Conservation (phyloP, 1,140 invertebrate species). For the Mya arenaria region DNA sequence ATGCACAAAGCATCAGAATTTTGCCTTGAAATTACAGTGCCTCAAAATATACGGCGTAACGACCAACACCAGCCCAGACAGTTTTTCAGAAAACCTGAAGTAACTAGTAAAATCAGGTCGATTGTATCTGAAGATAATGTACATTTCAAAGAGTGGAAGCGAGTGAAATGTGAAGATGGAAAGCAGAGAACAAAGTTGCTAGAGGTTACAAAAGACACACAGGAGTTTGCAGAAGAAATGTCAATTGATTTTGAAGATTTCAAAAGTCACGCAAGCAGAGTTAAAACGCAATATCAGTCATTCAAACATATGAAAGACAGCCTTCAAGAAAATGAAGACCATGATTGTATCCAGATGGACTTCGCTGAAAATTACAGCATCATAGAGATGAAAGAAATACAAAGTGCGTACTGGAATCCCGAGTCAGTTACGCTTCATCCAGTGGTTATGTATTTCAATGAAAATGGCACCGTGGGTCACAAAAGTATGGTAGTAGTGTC, state of each 20-base stretch:
- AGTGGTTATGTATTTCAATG: constrained; percentile 48
- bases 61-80: constrained; percentile 31
- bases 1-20: constrained; percentile 26
- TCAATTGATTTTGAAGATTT: constrained; percentile 10
- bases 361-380: constrained; percentile 57
- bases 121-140: neutral
- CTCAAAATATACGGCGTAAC: neutral
- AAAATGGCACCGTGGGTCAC: neutral
- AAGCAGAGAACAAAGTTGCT: constrained; percentile 23
- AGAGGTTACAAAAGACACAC: neutral
- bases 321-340: constrained; percentile 17
- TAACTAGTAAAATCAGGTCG: neutral
- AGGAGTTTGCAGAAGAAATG: constrained; percentile 15
- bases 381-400: constrained; percentile 48
- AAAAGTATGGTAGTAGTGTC: constrained; percentile 51
- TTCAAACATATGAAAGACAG: constrained; percentile 45
- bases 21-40: constrained; percentile 18
- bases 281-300: constrained; percentile 37
- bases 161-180: constrained; percentile 45
- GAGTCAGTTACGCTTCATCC: constrained; percentile 45
- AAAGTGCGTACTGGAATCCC: constrained; percentile 56
- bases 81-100: neutral
- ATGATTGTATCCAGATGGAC: constrained; percentile 49
- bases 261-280: constrained; percentile 12
- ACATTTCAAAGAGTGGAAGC: constrained; percentile 36